A percentile compares a stretch with the other conserved stretches of the same genome.
Evolutionary conservation across 2,888 invertebrate species (phyloP).

Genomic region (Imbricaverruca yamaguchii): DNA sequence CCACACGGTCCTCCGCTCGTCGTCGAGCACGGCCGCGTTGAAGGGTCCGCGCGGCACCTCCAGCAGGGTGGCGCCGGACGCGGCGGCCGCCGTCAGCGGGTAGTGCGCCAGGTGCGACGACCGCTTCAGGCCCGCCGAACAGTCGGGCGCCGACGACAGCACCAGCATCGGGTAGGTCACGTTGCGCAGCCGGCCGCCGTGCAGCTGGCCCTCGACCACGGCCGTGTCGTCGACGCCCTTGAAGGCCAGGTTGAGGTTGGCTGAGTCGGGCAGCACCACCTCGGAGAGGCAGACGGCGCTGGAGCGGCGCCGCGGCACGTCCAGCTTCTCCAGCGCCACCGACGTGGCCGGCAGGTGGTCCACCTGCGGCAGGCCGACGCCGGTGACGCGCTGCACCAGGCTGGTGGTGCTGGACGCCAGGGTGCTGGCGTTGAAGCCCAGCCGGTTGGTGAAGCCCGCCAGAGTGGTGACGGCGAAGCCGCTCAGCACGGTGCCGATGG

Average conservation of each 20-base stretch:
- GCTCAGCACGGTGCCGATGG: background rate
- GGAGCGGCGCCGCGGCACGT: background rate
- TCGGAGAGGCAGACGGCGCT: slow-evolving; percentile 4
- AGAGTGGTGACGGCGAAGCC: slow-evolving; percentile 17
- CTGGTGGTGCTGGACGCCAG: background rate
- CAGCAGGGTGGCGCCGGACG: background rate
- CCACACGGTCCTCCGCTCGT: background rate
- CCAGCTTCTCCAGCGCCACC: background rate
- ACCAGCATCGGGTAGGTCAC: slow-evolving; percentile 21
- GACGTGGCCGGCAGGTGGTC: background rate
- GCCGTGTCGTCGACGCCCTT: background rate
- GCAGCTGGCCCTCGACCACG: background rate
- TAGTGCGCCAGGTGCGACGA: background rate
- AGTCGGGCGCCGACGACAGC: background rate
- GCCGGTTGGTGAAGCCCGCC: background rate
- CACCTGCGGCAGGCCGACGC: background rate
- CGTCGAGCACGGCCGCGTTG: background rate
- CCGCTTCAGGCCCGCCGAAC: background rate
- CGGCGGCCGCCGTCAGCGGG: background rate
- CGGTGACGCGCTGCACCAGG: slow-evolving; percentile 6
- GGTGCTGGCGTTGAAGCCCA: slow-evolving; percentile 19
- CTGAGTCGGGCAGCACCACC: background rate
- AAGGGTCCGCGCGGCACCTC: background rate
- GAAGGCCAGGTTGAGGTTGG: slow-evolving; percentile 1
- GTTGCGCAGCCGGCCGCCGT: slow-evolving; percentile 1